Conservation (phyloP, 1,140 invertebrate genomes). For the Pogonomyrmex californicus region DNA sequence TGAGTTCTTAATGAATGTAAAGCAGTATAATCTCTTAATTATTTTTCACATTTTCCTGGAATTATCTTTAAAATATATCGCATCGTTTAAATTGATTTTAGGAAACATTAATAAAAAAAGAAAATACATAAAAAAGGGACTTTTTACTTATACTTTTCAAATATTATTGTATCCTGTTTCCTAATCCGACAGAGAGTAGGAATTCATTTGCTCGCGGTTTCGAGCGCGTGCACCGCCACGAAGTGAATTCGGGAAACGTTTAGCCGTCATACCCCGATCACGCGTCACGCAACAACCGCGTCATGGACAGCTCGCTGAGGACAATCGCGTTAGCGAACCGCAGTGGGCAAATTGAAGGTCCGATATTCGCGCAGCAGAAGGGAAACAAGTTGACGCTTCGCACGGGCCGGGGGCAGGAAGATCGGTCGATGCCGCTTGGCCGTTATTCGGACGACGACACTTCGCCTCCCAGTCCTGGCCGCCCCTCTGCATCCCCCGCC, state of each 20-base stretch:
- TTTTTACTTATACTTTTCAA: not conserved
- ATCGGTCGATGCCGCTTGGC: slow-evolving; percentile 87
- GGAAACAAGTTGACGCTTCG: slow-evolving; percentile 87
- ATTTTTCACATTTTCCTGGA: not conserved
- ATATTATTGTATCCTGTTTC: not conserved
- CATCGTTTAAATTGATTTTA: not conserved
- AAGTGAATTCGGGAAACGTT: slow-evolving; percentile 47
- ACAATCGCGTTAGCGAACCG: slow-evolving; percentile 85
- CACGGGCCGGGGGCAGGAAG: slow-evolving; percentile 83
- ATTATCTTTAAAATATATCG: not conserved
- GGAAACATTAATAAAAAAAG: too few relatives aligned
- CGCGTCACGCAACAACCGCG: slow-evolving; percentile 58
- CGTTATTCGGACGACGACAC: slow-evolving; percentile 88
- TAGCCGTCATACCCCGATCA: slow-evolving; percentile 63
- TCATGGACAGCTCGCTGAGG: slow-evolving; percentile 73
- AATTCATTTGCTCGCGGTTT: slow-evolving; percentile 48
- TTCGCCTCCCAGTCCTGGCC: slow-evolving; percentile 84
- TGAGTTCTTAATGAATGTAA: not conserved
- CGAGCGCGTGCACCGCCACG: not conserved
- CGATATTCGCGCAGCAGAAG: slow-evolving; percentile 86
- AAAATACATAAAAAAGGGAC: not conserved
- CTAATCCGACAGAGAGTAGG: not conserved
- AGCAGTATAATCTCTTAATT: not conserved
- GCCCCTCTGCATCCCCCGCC: slow-evolving; percentile 67
- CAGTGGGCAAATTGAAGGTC: slow-evolving; percentile 86